These are phyloP conservation scores for Yponomeuta evonymella DNA, from an alignment of 2,888 invertebrate species.

Conservation along the genomic window DNA sequence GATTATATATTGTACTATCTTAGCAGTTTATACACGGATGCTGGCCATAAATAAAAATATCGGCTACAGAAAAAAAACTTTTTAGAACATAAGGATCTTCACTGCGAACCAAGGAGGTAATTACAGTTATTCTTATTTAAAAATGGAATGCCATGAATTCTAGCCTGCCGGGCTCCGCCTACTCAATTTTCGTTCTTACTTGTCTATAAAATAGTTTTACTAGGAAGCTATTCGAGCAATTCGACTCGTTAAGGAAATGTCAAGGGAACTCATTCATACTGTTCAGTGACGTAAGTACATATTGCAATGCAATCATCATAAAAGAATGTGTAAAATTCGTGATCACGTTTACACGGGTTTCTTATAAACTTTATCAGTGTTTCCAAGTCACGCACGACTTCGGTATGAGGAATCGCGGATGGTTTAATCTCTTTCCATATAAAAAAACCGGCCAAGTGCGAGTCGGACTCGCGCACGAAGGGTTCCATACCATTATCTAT, in stretches of 20 bases:
- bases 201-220: neutral
- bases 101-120: too few species aligned
- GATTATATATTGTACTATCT: too few species aligned
- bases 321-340: neutral
- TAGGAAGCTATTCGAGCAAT: neutral
- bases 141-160: too few species aligned
- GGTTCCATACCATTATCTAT: too few species aligned
- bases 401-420: neutral
- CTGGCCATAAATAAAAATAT: too few species aligned
- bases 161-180: neutral
- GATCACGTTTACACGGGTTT: neutral
- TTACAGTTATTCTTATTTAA: too few species aligned
- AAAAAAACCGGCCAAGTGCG: neutral
- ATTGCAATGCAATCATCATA: neutral
- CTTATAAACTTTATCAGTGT: neutral
- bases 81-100: too few species aligned
- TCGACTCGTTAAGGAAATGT: neutral
- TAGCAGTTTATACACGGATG: too few species aligned
- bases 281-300: neutral
- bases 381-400: neutral
- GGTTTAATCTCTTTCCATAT: neutral
- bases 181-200: neutral
- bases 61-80: too few species aligned
- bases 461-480: too few species aligned
- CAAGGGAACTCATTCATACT: conserved; percentile 12